Evolutionary conservation across 2,888 invertebrate species (phyloP).

Genomic region (Tinea pellionella): DNA sequence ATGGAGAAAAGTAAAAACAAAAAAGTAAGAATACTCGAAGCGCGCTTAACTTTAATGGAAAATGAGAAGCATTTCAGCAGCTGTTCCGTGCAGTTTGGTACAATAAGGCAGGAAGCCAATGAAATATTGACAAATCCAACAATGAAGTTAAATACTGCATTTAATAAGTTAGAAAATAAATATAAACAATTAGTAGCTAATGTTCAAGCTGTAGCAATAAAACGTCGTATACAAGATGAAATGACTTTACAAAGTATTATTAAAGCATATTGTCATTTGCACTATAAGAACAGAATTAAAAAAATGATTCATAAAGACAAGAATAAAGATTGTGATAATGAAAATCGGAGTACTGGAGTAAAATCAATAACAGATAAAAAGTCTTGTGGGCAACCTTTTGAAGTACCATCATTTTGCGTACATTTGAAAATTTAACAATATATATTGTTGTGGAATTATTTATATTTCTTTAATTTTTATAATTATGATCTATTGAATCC

Average conservation of each 20-base stretch:
- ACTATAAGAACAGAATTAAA: slow-evolving; percentile 19
- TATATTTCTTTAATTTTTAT: too few species aligned
- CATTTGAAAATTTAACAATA: too few species aligned
- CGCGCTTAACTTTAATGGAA: slow-evolving; percentile 41
- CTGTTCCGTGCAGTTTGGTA: slow-evolving; percentile 47
- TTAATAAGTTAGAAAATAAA: slow-evolving; percentile 50
- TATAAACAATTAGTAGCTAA: slow-evolving; percentile 56
- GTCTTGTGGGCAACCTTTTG: too few species aligned
- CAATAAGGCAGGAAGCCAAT: slow-evolving; percentile 43
- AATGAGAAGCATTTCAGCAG: slow-evolving; percentile 49
- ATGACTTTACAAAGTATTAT: slow-evolving; percentile 46
- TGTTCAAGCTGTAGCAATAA: slow-evolving; percentile 54
- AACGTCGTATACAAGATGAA: slow-evolving; percentile 53
- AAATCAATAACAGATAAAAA: too few species aligned
- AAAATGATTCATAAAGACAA: neutral
- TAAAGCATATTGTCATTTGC: slow-evolving; percentile 32
- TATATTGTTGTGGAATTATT: too few species aligned
- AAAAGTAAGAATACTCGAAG: slow-evolving; percentile 36
- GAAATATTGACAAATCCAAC: slow-evolving; percentile 26
- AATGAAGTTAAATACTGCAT: slow-evolving; percentile 20
- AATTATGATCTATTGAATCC: too few species aligned
- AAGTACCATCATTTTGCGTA: too few species aligned
- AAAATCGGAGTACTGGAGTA: neutral
- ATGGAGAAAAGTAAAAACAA: slow-evolving; percentile 44
- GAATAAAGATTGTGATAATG: neutral